Conservation (phyloP, 1,140 invertebrate genomes). For the Caenorhabditis brenneri region DNA sequence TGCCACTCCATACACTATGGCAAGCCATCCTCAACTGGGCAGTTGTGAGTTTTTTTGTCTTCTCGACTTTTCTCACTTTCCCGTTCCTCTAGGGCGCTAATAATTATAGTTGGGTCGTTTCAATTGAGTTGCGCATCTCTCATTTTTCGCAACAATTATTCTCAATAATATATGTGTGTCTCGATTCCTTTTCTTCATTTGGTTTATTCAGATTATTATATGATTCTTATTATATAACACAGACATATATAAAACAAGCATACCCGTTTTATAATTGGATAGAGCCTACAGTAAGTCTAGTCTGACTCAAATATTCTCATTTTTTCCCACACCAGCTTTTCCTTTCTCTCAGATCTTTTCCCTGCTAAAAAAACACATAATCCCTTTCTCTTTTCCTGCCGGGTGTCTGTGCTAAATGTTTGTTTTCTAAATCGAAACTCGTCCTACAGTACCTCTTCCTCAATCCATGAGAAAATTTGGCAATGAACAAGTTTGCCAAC, state of each 20-base stretch:
- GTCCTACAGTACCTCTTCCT: constrained; percentile 13
- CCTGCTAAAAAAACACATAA: constrained; percentile 29
- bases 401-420: constrained; percentile 19
- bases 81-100: background rate
- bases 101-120: constrained; percentile 2
- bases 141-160: constrained; percentile 35
- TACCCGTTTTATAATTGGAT: constrained; percentile 24
- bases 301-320: background rate
- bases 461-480: background rate
- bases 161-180: background rate
- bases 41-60: constrained; percentile 36
- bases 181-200: background rate
- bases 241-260: constrained; percentile 29
- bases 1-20: constrained; percentile 16
- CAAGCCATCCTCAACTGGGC: constrained; percentile 19
- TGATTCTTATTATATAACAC: constrained; percentile 26
- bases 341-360: background rate
- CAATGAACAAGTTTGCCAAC: background rate
- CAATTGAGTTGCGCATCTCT: constrained; percentile 8
- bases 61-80: constrained; percentile 18
- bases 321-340: constrained; percentile 32
- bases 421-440: constrained; percentile 19
- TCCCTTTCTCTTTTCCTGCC: background rate
- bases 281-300: background rate
- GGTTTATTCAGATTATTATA: background rate